A percentile compares a stretch with the other conserved stretches of the same genome.
These are phyloP conservation scores for Tragopan temminckii DNA, from an alignment of 2,797 vertebrate species.

Conservation along the genomic window DNA sequence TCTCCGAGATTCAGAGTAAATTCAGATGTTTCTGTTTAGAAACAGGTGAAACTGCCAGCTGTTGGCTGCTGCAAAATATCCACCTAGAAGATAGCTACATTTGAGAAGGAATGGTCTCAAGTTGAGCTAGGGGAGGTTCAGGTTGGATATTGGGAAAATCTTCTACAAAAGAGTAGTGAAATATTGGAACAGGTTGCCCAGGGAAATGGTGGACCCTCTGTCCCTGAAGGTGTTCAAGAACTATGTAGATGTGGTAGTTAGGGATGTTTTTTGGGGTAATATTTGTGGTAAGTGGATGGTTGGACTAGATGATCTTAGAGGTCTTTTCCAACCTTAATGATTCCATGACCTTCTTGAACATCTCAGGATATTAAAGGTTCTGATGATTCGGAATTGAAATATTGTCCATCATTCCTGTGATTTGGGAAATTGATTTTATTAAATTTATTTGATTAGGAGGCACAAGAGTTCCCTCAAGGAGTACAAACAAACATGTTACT, in stretches of 20 bases:
- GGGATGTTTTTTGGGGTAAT: too few species aligned
- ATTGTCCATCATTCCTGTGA: background rate
- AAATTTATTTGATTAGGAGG: constrained; percentile 9
- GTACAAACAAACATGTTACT: background rate
- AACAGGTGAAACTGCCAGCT: background rate
- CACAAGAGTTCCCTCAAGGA: background rate
- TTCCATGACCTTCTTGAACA: background rate
- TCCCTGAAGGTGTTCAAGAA: too few species aligned
- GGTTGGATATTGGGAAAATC: too few species aligned
- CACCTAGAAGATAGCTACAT: background rate
- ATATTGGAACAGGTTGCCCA: too few species aligned
- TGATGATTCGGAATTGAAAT: background rate
- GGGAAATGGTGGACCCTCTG: too few species aligned
- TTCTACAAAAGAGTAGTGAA: too few species aligned
- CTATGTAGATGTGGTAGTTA: too few species aligned
- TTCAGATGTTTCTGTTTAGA: rapidly evolving
- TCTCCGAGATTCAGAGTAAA: background rate
- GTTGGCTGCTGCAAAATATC: background rate
- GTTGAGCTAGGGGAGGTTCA: too few species aligned
- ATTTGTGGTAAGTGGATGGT: too few species aligned
- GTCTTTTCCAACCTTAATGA: too few species aligned
- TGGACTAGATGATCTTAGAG: too few species aligned
- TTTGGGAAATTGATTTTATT: constrained; percentile 31
- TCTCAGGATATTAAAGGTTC: background rate
- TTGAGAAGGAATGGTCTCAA: too few species aligned